phyloP scores from a whole-genome alignment of 1,140 invertebrate genomes.

The Caenorhabditis elegans region DNA sequence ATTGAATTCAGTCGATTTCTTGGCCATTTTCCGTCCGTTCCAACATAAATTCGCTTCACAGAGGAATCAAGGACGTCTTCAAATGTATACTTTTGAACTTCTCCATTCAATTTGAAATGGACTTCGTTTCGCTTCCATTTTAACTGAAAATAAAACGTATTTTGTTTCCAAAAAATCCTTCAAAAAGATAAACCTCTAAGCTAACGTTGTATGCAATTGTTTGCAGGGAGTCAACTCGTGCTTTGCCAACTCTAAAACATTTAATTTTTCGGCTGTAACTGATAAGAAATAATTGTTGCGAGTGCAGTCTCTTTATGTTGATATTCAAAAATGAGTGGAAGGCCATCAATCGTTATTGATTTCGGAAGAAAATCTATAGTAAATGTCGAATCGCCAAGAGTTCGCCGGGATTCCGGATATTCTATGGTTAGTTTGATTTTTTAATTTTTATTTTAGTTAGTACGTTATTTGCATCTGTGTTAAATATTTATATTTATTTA shows the following conservation, averaged over 20 bases:
- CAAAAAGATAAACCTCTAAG: not conserved
- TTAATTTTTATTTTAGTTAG: no score
- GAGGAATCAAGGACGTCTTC: not conserved
- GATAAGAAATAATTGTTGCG: not conserved
- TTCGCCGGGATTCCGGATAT: not conserved
- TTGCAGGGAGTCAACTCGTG: not conserved
- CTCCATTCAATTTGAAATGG: not conserved
- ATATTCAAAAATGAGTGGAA: not conserved
- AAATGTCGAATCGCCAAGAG: not conserved
- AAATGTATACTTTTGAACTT: not conserved
- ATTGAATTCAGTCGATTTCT: not conserved
- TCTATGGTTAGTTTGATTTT: not conserved
- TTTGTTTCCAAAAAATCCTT: not conserved
- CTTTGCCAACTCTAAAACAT: not conserved
- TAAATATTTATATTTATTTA: no score
- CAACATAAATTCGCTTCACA: not conserved
- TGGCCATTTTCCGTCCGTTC: not conserved
- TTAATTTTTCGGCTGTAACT: not conserved
- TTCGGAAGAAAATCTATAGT: not conserved
- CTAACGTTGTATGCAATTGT: slow-evolving; percentile 18
- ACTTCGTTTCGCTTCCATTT: slow-evolving; percentile 20
- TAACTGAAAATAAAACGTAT: not conserved
- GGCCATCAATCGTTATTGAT: slow-evolving; percentile 8
- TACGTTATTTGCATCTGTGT: no score
- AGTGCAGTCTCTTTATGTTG: not conserved